A percentile compares a stretch with the other conserved stretches of the same genome.
These are phyloP conservation scores for Nerophis ophidion DNA, from an alignment of 2,113 vertebrate genomes.

Conservation along the genomic window DNA sequence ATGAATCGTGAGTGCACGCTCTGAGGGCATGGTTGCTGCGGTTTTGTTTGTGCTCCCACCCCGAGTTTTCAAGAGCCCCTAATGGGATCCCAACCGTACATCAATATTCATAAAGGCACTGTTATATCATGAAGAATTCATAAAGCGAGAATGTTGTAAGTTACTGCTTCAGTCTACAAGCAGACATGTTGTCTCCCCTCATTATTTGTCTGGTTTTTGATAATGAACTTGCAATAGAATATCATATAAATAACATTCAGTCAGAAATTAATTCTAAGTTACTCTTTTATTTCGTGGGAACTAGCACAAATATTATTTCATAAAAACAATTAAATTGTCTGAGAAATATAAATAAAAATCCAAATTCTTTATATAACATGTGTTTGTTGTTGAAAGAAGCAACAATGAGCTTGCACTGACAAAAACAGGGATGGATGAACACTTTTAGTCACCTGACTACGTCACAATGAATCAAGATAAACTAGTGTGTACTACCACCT, in stretches of 20 bases:
- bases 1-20: conserved; percentile 22
- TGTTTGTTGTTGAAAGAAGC: background rate
- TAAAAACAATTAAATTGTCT: background rate
- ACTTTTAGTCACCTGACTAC: conserved; percentile 21
- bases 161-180: conserved; percentile 19
- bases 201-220: background rate
- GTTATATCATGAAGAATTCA: conserved; percentile 67
- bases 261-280: background rate
- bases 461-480: background rate
- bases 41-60: conserved; percentile 32
- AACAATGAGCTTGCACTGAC: conserved; percentile 11
- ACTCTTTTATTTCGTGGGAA: background rate
- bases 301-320: conserved; percentile 2
- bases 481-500: conserved; percentile 44
- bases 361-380: background rate
- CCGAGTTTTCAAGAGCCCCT: conserved; percentile 39
- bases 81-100: conserved; percentile 42
- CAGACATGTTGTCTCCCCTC: conserved; percentile 8
- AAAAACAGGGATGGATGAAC: conserved; percentile 25
- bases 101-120: conserved; percentile 60
- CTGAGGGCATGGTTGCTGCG: conserved; percentile 9
- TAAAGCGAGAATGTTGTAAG: conserved; percentile 48
- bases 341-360: background rate
- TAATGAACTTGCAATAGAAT: background rate
- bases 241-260: background rate